Conservation (phyloP, 2,888 invertebrate genomes). For the Monoplex corrugatus region DNA sequence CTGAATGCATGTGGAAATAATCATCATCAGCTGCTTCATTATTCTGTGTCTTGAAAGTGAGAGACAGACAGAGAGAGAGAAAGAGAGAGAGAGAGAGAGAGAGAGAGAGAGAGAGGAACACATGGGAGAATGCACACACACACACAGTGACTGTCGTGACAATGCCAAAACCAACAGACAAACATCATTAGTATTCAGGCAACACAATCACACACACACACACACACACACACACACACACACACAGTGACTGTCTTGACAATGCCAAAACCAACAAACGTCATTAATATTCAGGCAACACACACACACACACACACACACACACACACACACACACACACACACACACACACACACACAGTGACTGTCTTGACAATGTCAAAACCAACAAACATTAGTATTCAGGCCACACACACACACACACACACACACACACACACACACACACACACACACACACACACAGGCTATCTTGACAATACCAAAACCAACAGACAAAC, state of each 20-base stretch:
- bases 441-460: background rate
- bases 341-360: background rate
- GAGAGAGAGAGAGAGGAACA: background rate
- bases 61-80: constrained; percentile 5
- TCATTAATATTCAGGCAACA: background rate
- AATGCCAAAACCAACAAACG: background rate
- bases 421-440: background rate
- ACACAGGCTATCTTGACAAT: background rate
- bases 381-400: background rate
- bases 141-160: too few relatives aligned
- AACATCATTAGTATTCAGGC: background rate
- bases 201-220: background rate
- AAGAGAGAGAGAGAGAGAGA: background rate
- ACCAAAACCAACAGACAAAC: background rate
- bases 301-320: background rate
- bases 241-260: background rate
- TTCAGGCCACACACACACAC: background rate
- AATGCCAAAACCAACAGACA: background rate
- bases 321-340: background rate
- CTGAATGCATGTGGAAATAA: too few relatives aligned
- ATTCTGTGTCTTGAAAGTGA: too few relatives aligned
- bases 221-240: background rate
- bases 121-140: background rate
- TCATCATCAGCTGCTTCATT: too few relatives aligned
- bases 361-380: background rate